These are phyloP conservation scores for Dryas iulia DNA, from an alignment of 1,140 invertebrate species.

Conservation along the genomic window DNA sequence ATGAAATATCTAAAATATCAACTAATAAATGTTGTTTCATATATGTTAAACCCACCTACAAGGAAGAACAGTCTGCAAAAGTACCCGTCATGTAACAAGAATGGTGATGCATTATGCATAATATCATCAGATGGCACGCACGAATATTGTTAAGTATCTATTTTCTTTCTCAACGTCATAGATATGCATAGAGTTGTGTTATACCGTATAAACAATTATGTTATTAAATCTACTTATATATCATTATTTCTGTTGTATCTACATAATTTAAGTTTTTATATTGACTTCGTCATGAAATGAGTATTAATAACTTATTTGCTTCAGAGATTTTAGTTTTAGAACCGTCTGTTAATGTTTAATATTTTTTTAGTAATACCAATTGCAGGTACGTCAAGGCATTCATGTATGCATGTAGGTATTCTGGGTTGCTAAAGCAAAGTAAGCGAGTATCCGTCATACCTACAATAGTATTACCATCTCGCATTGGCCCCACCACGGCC, in stretches of 20 bases:
- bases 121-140: conserved; percentile 2
- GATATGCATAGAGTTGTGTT: conserved; percentile 1
- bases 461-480: conserved; percentile 39
- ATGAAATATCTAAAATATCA: not conserved
- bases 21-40: not conserved
- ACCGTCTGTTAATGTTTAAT: too few species aligned
- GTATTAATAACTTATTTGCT: too few species aligned
- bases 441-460: conserved; percentile 38
- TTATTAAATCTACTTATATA: too few species aligned
- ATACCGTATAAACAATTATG: too few species aligned
- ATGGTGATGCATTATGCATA: conserved; percentile 12
- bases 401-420: not conserved
- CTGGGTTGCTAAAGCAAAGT: conserved; percentile 27
- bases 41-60: not conserved
- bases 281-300: too few species aligned
- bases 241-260: too few species aligned
- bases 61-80: conserved; percentile 13
- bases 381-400: not conserved
- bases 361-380: too few species aligned
- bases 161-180: conserved; percentile 11
- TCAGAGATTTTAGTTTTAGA: too few species aligned
- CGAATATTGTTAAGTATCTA: not conserved
- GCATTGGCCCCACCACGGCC: conserved; percentile 57
- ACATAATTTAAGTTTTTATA: too few species aligned
- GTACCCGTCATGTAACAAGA: not conserved